Evolutionary conservation across 1,140 invertebrate species (phyloP), one percentile per base, ranked within the genome.

Genomic region (Brachionus sp.): DNA sequence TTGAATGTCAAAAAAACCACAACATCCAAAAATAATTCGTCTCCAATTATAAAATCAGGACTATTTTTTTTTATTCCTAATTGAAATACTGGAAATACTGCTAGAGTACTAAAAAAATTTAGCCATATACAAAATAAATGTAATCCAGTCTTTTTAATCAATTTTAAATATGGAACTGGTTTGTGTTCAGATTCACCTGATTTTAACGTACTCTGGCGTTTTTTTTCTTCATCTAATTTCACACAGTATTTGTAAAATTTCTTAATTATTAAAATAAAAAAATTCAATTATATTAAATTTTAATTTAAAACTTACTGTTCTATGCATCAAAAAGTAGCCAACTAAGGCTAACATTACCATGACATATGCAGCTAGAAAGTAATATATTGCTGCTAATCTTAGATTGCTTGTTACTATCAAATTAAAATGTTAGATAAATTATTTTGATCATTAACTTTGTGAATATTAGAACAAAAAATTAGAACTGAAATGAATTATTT

Each of bases 91-190:
- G 77, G 77, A 66, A 62, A 80, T 5, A 80, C 33, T 29, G 77
- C 50, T 13, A 80, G 29, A 4, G 50, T 80, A 37, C 50, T 62
- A 13, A 80, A 80, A 80, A 80, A 80, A 66, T 80, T 80, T 12
- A 80, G 37, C 77, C 77, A 80, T 23, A 80, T 80, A 25, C 77
- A 80, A 66, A 80, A 80, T 13, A 80, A 35, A 35, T 80, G 39
- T 39, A 80, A 39, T 5, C 70, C 39, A 13, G 39, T 46, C 29
- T 44, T 46, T 46, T 75, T 75, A 16, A 75, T n/a, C 25, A 75
- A 9, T 75, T 39, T 75, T 9, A 75, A 46, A 46, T 75, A 75
- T 4, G 70, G 70, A 46, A 75, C 42, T 29, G 39, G 70, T 39
- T 46, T 75, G 19, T 75, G 16, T 23, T 44, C 70, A 5, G 42